Base-by-base conservation (phyloP, 2,113 vertebrate genomes). In the Prionailurus bengalensis region DNA sequence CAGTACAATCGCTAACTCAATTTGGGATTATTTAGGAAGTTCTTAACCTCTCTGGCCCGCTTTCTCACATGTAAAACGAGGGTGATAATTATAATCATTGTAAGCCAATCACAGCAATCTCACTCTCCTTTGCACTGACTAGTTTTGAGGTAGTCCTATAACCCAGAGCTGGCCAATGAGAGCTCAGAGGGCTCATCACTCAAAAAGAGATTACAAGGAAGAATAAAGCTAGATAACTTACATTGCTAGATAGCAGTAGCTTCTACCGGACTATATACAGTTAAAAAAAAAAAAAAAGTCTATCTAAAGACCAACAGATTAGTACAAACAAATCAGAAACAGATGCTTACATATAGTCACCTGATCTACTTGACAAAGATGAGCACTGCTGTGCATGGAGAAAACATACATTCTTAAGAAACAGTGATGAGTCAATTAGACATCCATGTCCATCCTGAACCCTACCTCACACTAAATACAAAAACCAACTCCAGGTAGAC, bases 161-260 rank as follows among this genome's bases (percentile, higher is more conserved):
- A 79, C 55, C 58, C 23, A 61, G 42, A 16, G 17, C 70, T 66
- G 55, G 17, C 70, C 70, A 87, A n/a, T 55, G 45, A 79, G 21
- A 87, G 33, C 48, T 58, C 2, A 66, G 45, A 36, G 55, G 17
- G 61, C 25, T 15, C 8, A 61, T 31, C 51, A 45, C 25, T 81
- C n/a, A 91, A 80, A 71, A 68, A 85, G 15, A 71, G 12, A 82
- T 92, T 70, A 68, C 5, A 51, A 39, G 21, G n/a, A 83, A 91
- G 16, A 92, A 89, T 15, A 83, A 89, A 91, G 94, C 16, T 25
- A 87, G 36, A 4, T 81, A 91, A 89, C 45, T 33, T 55, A 95
- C 11, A 82, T 36, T 70, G 66, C 16, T 29, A 88, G 45, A 42
- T 2, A 95, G 25, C 45, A 76, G 42, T 27, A 81, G 5, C 61